Conservation (phyloP, 2,797 vertebrate genomes). For the Hypotaenidia okinawae region DNA sequence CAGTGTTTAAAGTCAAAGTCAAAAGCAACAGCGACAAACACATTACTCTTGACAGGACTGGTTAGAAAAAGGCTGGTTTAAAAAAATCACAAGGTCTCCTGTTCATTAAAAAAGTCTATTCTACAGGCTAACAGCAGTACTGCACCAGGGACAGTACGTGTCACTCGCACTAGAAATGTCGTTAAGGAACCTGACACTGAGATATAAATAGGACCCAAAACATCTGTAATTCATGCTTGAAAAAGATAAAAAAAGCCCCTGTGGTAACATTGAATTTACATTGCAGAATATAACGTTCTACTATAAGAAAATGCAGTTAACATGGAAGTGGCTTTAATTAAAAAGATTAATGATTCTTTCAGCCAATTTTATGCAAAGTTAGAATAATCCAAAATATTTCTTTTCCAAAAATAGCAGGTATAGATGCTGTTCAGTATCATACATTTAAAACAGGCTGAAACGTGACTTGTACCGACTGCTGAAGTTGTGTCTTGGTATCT, state of each 20-base stretch:
- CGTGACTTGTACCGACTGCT: conserved; percentile 80
- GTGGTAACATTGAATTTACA: conserved; percentile 70
- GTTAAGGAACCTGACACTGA: conserved; percentile 67
- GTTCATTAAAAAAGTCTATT: conserved; percentile 70
- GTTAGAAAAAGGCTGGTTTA: conserved; percentile 72
- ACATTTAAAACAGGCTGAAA: conserved; percentile 75
- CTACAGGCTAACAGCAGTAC: conserved; percentile 59
- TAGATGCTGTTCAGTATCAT: conserved; percentile 78
- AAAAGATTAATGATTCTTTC: conserved; percentile 74
- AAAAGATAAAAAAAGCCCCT: conserved; percentile 70
- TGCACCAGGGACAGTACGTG: conserved; percentile 67
- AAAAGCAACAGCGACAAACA: conserved; percentile 67
- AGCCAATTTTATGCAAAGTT: conserved; percentile 80
- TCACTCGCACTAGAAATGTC: conserved; percentile 52
- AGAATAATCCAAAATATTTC: conserved; percentile 80
- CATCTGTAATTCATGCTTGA: conserved; percentile 65
- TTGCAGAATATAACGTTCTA: conserved; percentile 77
- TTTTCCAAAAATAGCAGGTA: conserved; percentile 77
- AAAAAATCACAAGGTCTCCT: conserved; percentile 44
- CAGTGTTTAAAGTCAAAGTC: conserved; percentile 72
- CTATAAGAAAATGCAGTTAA: conserved; percentile 79
- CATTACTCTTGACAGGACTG: conserved; percentile 70
- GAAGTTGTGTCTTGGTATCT: conserved; percentile 76
- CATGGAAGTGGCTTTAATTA: conserved; percentile 76
- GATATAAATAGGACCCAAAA: conserved; percentile 73